These are phyloP conservation scores for Triops longicaudatus DNA, from an alignment of 1,140 invertebrate genomes.

Conservation along the genomic window DNA sequence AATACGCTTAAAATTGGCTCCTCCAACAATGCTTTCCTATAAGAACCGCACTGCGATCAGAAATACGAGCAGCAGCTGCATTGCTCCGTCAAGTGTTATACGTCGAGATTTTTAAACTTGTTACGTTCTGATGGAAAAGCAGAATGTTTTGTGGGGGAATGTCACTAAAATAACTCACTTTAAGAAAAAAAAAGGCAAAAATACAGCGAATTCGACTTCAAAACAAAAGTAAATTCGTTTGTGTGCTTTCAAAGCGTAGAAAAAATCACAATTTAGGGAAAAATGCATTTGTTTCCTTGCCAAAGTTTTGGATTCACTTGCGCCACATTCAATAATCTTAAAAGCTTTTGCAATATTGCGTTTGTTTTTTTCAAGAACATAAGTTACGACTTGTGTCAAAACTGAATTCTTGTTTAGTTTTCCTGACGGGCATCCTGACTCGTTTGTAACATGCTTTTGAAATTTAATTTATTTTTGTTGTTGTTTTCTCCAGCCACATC, in stretches of 20 bases:
- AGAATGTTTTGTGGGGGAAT: background rate
- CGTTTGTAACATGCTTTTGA: background rate
- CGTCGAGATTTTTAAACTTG: background rate
- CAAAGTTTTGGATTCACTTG: no score
- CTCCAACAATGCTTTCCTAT: background rate
- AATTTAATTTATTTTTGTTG: background rate
- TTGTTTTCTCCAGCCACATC: constrained; percentile 50
- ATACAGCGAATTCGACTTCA: no score
- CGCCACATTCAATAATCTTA: background rate
- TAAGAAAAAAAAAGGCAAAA: no score
- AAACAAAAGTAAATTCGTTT: no score
- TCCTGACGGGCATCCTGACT: background rate
- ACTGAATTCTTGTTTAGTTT: no score
- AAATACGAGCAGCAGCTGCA: background rate
- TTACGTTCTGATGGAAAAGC: background rate
- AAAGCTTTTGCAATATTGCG: background rate
- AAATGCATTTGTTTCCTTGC: no score
- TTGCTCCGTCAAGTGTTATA: background rate
- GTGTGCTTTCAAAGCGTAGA: no score
- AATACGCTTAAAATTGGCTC: background rate
- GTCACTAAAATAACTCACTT: no score
- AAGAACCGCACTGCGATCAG: background rate
- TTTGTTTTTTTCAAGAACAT: background rate
- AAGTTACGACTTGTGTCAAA: no score
- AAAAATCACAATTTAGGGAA: no score